These are phyloP conservation scores for Taphrorychus bicolor DNA, from an alignment of 2,888 invertebrate genomes.

Conservation along the genomic window DNA sequence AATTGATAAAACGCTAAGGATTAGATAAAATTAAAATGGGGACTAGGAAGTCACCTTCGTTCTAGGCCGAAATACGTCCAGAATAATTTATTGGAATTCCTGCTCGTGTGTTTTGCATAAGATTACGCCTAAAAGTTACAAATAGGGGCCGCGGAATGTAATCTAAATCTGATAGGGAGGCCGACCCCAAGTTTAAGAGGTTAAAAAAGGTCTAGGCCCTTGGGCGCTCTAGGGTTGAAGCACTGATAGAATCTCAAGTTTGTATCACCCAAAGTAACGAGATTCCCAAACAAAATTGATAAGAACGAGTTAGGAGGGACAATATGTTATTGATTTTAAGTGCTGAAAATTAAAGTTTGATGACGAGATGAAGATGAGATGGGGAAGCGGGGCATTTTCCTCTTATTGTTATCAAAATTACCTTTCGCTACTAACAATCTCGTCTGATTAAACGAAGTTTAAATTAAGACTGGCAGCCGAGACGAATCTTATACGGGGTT, in stretches of 20 bases:
- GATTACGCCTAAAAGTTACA: conserved; percentile 15
- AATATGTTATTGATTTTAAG: neutral
- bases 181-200: conserved; percentile 29
- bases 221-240: conserved; percentile 16
- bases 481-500: neutral
- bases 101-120: neutral
- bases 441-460: neutral
- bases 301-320: neutral
- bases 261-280: conserved; percentile 28
- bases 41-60: no score
- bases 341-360: neutral
- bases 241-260: conserved; percentile 34
- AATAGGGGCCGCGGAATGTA: conserved; percentile 23
- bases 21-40: no score
- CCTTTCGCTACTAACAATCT: neutral
- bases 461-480: conserved; percentile 1
- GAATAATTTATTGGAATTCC: no score
- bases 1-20: neutral
- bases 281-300: conserved; percentile 13
- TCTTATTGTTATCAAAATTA: neutral
- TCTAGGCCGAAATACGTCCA: no score
- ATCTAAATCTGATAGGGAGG: conserved; percentile 30
- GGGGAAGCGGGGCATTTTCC: neutral
- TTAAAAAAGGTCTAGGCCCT: conserved; percentile 30
- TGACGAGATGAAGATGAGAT: no score